Conservation (phyloP, 2,888 invertebrate genomes). For the Pimpla rufipes region DNA sequence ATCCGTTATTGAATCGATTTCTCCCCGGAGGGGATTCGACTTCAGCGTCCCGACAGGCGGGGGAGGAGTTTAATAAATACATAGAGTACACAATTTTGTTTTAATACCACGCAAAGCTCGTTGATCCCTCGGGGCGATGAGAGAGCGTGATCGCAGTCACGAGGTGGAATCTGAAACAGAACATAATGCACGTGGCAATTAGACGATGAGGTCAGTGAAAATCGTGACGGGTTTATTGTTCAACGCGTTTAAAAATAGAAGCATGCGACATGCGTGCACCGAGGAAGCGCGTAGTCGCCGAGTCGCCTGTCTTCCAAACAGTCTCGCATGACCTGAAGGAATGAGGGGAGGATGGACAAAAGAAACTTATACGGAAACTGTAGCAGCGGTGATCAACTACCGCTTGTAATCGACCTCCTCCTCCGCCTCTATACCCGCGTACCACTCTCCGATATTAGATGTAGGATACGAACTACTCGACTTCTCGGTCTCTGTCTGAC, state of each 20-base stretch:
- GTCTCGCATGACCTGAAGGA: neutral
- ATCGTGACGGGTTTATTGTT: neutral
- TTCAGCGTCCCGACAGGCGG: neutral
- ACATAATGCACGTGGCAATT: conserved; percentile 7
- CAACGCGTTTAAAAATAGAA: neutral
- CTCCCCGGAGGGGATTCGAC: neutral
- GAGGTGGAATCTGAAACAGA: neutral
- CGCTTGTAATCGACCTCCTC: conserved; percentile 37
- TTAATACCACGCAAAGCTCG: conserved; percentile 26
- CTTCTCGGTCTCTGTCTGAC: conserved; percentile 52
- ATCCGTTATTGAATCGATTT: conserved; percentile 24
- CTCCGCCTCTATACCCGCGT: conserved; percentile 16
- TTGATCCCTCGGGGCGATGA: conserved; percentile 28
- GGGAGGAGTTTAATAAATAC: conserved; percentile 9
- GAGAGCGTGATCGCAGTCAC: neutral
- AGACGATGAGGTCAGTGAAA: neutral
- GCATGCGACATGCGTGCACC: too few relatives aligned
- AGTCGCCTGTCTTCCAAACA: conserved; percentile 13
- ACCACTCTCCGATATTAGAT: conserved; percentile 71
- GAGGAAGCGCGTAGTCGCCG: too few relatives aligned
- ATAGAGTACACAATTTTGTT: neutral
- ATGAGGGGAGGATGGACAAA: conserved; percentile 33
- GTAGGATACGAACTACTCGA: conserved; percentile 61
- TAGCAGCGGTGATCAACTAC: conserved; percentile 67
- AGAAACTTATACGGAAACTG: conserved; percentile 43